Evolutionary conservation across 1,140 invertebrate species (phyloP).

Genomic region (Drosophila nannoptera): DNA sequence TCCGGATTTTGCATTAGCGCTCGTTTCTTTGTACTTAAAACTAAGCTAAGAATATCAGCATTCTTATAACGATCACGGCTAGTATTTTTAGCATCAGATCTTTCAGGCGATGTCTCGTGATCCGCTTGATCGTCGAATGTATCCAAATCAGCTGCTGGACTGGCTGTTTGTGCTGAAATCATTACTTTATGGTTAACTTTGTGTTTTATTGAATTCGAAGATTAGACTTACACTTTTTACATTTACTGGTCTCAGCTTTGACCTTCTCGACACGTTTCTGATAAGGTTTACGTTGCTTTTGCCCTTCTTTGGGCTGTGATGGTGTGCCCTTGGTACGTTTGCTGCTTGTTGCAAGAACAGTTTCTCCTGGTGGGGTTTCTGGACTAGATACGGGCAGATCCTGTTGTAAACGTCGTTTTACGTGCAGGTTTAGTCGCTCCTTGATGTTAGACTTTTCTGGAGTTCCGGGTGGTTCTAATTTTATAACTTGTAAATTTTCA

Average conservation of each 20-base stretch:
- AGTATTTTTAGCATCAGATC: conserved; percentile 35
- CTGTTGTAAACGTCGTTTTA: conserved; percentile 69
- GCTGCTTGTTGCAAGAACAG: background rate
- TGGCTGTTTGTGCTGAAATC: conserved; percentile 25
- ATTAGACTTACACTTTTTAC: conserved; percentile 39
- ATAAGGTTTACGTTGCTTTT: conserved; percentile 65
- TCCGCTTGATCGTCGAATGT: conserved; percentile 43
- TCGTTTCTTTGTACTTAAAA: conserved; percentile 66
- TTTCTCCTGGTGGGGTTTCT: conserved; percentile 17
- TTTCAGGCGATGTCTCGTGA: conserved; percentile 51
- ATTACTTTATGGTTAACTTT: background rate
- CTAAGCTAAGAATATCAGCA: conserved; percentile 69
- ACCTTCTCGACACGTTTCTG: conserved; percentile 66
- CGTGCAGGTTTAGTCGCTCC: conserved; percentile 73
- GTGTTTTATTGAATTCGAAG: background rate
- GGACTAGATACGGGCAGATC: conserved; percentile 37
- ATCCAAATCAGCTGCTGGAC: conserved; percentile 42
- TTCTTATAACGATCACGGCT: conserved; percentile 65
- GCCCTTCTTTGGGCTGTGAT: conserved; percentile 45
- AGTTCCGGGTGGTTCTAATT: conserved; percentile 49
- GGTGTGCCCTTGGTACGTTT: conserved; percentile 34
- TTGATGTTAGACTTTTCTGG: conserved; percentile 58
- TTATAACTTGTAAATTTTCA: conserved; percentile 61
- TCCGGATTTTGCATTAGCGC: conserved; percentile 69
- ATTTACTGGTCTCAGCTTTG: conserved; percentile 49